Base-by-base conservation (phyloP, 2,888 invertebrate species). In the Linnaemya tessellans region DNA sequence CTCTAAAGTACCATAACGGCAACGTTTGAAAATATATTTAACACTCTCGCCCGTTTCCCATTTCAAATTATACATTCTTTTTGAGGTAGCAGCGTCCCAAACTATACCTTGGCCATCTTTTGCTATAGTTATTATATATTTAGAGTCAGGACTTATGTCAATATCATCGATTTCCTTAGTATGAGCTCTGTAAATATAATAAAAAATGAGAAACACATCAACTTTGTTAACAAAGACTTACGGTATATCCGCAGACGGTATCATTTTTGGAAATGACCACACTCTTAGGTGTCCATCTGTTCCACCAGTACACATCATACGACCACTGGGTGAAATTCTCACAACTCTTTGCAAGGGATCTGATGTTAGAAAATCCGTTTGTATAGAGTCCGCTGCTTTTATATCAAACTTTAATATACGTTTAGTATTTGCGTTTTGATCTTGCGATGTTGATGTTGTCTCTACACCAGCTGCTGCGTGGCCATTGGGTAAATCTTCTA, bases 121-220 rank as follows among this genome's bases (percentile, higher is more conserved):
- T 0, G 97, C 96, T 87, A 98, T 96, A 88, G 97, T 97, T 71
- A 96, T 96, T 73, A 98, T 93, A 90, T 95, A 93, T 73, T 94
- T 95, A 85, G 96, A 96, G 90, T 95, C 95, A 1, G 96, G 96
- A 92, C 97, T 97, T 91, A 98, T 97, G 93, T 98, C 98, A 74
- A 99, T 92, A 92, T 98, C 98, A 90, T 98, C 98, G 87, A 99
- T 96, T 94, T 98, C 98, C 92, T 97, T 97, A 75, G 94, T 94
- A 90, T 98, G 98, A 46, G 96, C 97, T 86, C 90, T 90, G 80
- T 10, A 87, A 87, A 20, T 11, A 73, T 38, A n/a, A 5, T 65
- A 1, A 46, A 65, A 8, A n/a, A 18, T 20, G 20, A 9, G 8
- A 35, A 9, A n/a, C 35, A 18, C 35, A 38, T 35, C 35, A 20